Conservation (phyloP, 2,113 vertebrate genomes). For the Nothocercus julius region DNA sequence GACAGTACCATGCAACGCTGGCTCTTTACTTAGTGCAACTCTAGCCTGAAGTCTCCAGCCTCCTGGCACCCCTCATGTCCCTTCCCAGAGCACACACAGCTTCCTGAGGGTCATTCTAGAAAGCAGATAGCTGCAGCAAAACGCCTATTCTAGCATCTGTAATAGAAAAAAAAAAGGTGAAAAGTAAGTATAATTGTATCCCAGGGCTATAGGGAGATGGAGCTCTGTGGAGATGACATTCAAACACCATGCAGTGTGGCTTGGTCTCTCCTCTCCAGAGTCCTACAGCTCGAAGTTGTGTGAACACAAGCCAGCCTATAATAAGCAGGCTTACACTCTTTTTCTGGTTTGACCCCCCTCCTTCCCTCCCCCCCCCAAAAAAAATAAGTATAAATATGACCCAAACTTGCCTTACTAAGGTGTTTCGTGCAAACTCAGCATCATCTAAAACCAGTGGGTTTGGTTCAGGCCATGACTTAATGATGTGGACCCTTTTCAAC, state of each 20-base stretch:
- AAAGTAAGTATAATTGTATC: neutral
- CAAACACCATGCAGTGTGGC: accelerated
- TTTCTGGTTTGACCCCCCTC: neutral
- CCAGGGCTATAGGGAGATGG: neutral
- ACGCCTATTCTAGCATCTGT: neutral
- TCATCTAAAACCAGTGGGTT: neutral
- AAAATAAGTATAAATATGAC: neutral
- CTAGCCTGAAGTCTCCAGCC: neutral
- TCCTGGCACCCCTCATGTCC: neutral
- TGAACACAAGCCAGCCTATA: neutral
- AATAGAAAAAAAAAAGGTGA: neutral
- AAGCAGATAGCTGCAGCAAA: neutral
- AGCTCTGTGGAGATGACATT: neutral
- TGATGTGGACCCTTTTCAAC: neutral
- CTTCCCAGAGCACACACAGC: neutral
- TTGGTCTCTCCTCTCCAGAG: accelerated
- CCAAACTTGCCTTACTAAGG: neutral
- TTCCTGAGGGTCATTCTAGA: neutral
- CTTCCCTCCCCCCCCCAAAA: too few relatives aligned
- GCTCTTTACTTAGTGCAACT: neutral
- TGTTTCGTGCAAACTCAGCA: neutral
- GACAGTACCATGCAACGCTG: neutral
- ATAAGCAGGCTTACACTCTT: neutral
- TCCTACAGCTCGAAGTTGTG: neutral
- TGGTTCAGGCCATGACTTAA: neutral